Conservation (phyloP, 2,113 vertebrate species). For the Jacana jacana region DNA sequence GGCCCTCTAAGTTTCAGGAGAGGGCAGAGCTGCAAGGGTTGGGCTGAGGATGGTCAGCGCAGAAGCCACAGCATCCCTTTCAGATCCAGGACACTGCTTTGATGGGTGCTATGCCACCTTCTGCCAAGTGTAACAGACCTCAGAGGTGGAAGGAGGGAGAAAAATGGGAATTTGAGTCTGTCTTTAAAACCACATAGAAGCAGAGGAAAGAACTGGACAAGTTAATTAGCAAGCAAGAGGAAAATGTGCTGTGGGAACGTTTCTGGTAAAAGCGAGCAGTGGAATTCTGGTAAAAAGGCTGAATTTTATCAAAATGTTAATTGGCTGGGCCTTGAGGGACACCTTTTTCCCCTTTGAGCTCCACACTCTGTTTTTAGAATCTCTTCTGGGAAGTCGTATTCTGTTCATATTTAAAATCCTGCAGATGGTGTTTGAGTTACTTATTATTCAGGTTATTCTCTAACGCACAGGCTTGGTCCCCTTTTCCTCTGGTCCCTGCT, state of each 20-base stretch:
- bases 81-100: neutral
- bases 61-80: neutral
- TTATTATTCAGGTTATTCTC: neutral
- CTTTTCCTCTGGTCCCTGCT: neutral
- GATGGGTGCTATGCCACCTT: neutral
- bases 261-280: neutral
- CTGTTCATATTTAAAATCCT: neutral
- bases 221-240: neutral
- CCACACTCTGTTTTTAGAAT: neutral
- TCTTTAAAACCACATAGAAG: neutral
- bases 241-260: neutral
- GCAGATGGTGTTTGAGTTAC: neutral
- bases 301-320: neutral
- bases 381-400: slow-evolving; percentile 6
- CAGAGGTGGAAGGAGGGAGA: neutral
- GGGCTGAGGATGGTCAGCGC: neutral
- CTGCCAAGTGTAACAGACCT: neutral
- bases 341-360: neutral
- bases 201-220: neutral
- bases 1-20: neutral
- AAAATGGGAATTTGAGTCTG: neutral
- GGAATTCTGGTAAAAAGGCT: neutral
- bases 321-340: neutral
- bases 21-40: neutral
- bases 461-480: neutral